phyloP scores from a whole-genome alignment of 2,113 vertebrate genomes.

The Psittacula cyanocephala region DNA sequence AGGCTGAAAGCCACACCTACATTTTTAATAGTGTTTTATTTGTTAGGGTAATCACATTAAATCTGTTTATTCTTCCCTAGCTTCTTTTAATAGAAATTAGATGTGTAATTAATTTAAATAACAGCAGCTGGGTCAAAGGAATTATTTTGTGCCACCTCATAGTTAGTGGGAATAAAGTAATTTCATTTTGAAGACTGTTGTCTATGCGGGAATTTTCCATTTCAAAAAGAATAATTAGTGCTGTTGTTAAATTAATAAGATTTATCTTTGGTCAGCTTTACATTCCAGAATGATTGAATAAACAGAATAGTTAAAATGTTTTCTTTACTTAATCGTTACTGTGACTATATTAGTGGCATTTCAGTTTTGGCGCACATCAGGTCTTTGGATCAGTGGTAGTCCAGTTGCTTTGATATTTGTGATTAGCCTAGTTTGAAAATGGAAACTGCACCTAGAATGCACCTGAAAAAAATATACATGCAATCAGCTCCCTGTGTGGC shows the following conservation, averaged over 20 bases:
- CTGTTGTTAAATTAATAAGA: slow-evolving; percentile 31
- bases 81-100: neutral
- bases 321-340: neutral
- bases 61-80: neutral
- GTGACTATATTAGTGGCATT: neutral
- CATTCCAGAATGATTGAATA: neutral
- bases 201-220: slow-evolving; percentile 19
- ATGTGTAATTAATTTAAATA: slow-evolving; percentile 35
- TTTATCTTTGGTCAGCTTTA: slow-evolving; percentile 33
- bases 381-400: neutral
- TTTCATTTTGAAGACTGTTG: slow-evolving; percentile 17
- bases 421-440: neutral
- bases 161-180: slow-evolving; percentile 5
- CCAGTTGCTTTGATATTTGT: neutral
- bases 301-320: neutral
- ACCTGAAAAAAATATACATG: neutral
- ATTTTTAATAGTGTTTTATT: neutral
- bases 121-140: slow-evolving; percentile 19
- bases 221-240: slow-evolving; percentile 40
- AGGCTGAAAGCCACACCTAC: neutral
- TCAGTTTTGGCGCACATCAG: neutral
- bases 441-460: neutral
- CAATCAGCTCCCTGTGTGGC: neutral
- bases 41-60: neutral
- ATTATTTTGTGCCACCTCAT: slow-evolving; percentile 16